A percentile compares a stretch with the other conserved stretches of the same genome.
Evolutionary conservation across 37 sponge, comb jelly and placozoan species (phyloP).

Genomic region (Tethya wilhelma): DNA sequence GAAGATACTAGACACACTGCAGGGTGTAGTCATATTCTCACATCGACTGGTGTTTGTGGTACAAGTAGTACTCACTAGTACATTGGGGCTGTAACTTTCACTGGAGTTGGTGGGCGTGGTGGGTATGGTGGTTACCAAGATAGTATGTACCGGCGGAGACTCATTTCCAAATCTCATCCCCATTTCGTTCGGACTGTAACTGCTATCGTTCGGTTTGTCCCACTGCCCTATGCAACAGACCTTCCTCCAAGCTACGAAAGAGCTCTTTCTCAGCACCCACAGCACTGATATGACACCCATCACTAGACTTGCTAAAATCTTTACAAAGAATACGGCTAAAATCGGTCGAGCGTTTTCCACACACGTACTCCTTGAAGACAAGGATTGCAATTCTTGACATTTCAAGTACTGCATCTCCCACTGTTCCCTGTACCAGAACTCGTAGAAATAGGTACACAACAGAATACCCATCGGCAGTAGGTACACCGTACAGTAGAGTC

Average conservation of each 20-base stretch:
- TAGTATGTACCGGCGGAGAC: too few relatives aligned
- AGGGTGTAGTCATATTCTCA: too few relatives aligned
- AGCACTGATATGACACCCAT: constrained; percentile 33
- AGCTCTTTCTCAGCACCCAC: constrained; percentile 23
- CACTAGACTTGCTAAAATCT: neutral
- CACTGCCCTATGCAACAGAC: constrained; percentile 29
- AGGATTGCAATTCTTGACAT: neutral
- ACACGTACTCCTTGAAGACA: neutral
- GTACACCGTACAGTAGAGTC: constrained; percentile 22
- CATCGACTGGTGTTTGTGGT: too few relatives aligned
- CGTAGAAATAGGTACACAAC: constrained; percentile 30
- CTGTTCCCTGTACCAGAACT: constrained; percentile 29
- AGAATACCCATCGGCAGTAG: constrained; percentile 36
- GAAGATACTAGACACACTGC: too few relatives aligned
- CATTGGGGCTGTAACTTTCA: too few relatives aligned
- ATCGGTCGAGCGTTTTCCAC: neutral
- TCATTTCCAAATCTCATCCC: too few relatives aligned
- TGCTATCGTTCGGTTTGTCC: too few relatives aligned
- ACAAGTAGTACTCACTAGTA: too few relatives aligned
- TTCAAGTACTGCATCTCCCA: constrained; percentile 37
- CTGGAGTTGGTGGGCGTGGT: too few relatives aligned
- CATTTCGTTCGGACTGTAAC: too few relatives aligned
- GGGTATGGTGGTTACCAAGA: too few relatives aligned
- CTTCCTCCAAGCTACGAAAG: constrained; percentile 22
- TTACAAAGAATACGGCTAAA: constrained; percentile 1